phyloP scores from a whole-genome alignment of 35 echinoderm and acorn worm genomes.

The Apostichopus japonicus region DNA sequence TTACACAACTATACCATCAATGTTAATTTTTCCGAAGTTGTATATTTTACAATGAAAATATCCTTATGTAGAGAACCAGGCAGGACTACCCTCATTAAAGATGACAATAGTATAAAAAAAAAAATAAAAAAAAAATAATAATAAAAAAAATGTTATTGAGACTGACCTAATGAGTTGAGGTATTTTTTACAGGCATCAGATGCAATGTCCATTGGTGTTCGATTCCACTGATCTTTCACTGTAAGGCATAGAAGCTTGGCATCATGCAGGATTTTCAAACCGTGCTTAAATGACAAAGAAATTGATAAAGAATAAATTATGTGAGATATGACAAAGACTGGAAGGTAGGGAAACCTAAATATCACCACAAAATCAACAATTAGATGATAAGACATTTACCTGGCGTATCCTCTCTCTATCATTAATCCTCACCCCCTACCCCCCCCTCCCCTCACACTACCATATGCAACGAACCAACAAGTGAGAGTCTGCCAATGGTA shows the following conservation, averaged over 20 bases:
- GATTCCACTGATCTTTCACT: conserved; percentile 67
- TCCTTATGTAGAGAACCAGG: too few species aligned
- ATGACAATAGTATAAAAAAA: background rate
- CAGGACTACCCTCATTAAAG: too few species aligned
- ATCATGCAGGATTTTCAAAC: conserved; percentile 69
- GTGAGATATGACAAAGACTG: background rate
- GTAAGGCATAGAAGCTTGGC: conserved; percentile 56
- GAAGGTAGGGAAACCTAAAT: background rate
- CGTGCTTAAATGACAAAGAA: conserved; percentile 62
- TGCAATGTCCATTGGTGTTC: conserved; percentile 74
- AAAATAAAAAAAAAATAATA: too few species aligned
- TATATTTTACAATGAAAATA: too few species aligned
- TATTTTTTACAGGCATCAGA: conserved; percentile 80
- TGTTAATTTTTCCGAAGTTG: too few species aligned
- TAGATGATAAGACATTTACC: too few species aligned
- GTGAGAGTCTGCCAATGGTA: background rate
- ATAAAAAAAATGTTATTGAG: background rate
- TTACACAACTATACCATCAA: too few species aligned
- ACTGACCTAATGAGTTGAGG: conserved; percentile 76
- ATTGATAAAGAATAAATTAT: background rate
- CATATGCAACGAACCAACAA: background rate
- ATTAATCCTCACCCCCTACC: background rate
- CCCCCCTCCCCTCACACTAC: too few species aligned
- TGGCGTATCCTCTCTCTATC: background rate
- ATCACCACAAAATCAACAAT: too few species aligned